A percentile compares a stretch with the other conserved stretches of the same genome.
Evolutionary conservation across 2,113 vertebrate species (phyloP).

Genomic region (Zapus hudsonius): DNA sequence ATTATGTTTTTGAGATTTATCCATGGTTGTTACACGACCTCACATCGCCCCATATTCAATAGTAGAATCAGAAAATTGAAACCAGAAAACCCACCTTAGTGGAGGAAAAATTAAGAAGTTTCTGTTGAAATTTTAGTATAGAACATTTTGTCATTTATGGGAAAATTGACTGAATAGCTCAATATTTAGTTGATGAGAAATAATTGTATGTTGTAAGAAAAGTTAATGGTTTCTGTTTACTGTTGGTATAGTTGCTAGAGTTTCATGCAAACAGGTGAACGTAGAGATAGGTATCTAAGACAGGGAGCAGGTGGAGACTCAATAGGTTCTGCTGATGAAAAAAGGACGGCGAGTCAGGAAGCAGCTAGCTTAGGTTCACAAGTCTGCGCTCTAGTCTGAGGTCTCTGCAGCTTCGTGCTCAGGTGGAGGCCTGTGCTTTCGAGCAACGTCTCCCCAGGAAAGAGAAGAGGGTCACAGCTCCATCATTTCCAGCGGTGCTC

Average conservation of each 20-base stretch:
- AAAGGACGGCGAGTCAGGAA: slow-evolving; percentile 84
- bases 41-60: background rate
- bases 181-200: background rate
- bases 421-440: slow-evolving; percentile 64
- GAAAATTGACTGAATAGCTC: slow-evolving; percentile 45
- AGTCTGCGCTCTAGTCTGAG: slow-evolving; percentile 51
- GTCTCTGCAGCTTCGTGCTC: slow-evolving; percentile 60
- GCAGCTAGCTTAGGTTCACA: slow-evolving; percentile 86
- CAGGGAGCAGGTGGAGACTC: slow-evolving; percentile 89
- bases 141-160: slow-evolving; percentile 42
- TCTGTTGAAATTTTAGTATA: slow-evolving; percentile 62
- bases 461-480: background rate
- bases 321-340: slow-evolving; percentile 86
- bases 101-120: slow-evolving; percentile 37
- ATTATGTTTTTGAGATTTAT: slow-evolving; percentile 53
- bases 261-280: slow-evolving; percentile 85
- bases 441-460: slow-evolving; percentile 9
- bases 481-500: background rate
- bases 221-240: slow-evolving; percentile 69
- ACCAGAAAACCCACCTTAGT: slow-evolving; percentile 43
- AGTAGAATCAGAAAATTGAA: slow-evolving; percentile 64
- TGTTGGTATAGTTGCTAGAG: slow-evolving; percentile 27
- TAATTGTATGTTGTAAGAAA: background rate
- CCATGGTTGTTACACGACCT: slow-evolving; percentile 23
- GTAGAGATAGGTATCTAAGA: slow-evolving; percentile 83